Conservation (phyloP, 2,888 invertebrate species). For the Noctua fimbriata region DNA sequence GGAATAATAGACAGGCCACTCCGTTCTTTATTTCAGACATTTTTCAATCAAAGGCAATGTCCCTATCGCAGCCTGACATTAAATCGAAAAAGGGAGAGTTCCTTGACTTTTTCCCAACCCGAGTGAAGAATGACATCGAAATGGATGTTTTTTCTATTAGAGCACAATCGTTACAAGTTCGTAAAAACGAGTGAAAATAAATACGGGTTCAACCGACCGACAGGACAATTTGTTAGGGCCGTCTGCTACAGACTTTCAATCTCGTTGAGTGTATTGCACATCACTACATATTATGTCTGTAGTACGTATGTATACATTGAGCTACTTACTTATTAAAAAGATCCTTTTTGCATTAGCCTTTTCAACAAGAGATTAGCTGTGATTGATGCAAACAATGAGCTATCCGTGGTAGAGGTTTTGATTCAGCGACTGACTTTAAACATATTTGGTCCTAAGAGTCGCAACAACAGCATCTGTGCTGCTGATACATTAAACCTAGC, state of each 20-base stretch:
- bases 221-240: constrained; percentile 65
- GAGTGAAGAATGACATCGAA: constrained; percentile 28
- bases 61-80: neutral
- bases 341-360: neutral
- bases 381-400: neutral
- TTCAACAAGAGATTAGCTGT: neutral
- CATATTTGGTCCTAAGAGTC: neutral
- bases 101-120: constrained; percentile 26
- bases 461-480: neutral
- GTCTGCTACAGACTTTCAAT: constrained; percentile 69
- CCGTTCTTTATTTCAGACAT: neutral
- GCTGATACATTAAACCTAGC: neutral
- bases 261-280: constrained; percentile 54
- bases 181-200: constrained; percentile 48
- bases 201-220: constrained; percentile 36
- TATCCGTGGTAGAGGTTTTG: too few relatives aligned
- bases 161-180: constrained; percentile 28
- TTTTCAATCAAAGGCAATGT: constrained; percentile 20
- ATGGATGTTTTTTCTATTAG: constrained; percentile 48
- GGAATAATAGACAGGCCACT: neutral
- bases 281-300: neutral
- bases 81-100: constrained; percentile 19
- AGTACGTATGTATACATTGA: neutral
- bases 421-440: neutral
- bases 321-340: neutral